A percentile compares a stretch with the other conserved stretches of the same genome.
Evolutionary conservation across 2,888 invertebrate genomes (phyloP).

Genomic region (Caenorhabditis becei): DNA sequence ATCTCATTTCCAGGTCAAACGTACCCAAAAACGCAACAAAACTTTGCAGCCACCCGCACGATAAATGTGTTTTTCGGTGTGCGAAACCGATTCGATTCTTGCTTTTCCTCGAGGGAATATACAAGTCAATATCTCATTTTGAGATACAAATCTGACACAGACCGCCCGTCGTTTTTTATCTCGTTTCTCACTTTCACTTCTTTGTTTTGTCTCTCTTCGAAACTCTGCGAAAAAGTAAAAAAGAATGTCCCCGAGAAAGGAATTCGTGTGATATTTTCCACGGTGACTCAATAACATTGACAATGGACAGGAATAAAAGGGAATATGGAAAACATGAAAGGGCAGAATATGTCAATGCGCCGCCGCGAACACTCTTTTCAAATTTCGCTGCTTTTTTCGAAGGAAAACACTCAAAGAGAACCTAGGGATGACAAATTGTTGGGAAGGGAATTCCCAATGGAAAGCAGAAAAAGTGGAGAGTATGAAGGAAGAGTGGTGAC

Average conservation of each 20-base stretch:
- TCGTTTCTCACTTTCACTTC: conserved; percentile 1
- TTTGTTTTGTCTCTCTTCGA: conserved; percentile 4
- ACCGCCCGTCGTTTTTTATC: conserved; percentile 32
- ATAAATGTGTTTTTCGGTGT: conserved; percentile 4
- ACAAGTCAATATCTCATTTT: conserved; percentile 39
- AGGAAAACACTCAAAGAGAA: background rate
- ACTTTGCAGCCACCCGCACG: too few species aligned
- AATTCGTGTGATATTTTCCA: too few species aligned
- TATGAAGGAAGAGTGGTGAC: conserved; percentile 16
- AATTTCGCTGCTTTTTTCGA: too few species aligned
- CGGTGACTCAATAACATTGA: conserved; percentile 3
- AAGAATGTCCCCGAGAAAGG: too few species aligned
- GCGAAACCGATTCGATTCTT: too few species aligned
- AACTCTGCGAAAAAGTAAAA: too few species aligned
- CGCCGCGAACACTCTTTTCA: background rate
- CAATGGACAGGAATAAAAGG: conserved; percentile 2
- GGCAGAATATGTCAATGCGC: conserved; percentile 7
- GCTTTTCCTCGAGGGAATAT: conserved; percentile 21
- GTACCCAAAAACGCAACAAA: too few species aligned
- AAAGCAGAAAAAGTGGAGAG: conserved; percentile 5
- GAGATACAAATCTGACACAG: conserved; percentile 33
- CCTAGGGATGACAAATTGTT: conserved; percentile 20
- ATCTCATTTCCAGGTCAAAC: too few species aligned
- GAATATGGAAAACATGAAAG: background rate
- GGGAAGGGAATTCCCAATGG: conserved; percentile 18